Evolutionary conservation across 2,113 vertebrate species (phyloP).

Genomic region (Polypterus bichir): DNA sequence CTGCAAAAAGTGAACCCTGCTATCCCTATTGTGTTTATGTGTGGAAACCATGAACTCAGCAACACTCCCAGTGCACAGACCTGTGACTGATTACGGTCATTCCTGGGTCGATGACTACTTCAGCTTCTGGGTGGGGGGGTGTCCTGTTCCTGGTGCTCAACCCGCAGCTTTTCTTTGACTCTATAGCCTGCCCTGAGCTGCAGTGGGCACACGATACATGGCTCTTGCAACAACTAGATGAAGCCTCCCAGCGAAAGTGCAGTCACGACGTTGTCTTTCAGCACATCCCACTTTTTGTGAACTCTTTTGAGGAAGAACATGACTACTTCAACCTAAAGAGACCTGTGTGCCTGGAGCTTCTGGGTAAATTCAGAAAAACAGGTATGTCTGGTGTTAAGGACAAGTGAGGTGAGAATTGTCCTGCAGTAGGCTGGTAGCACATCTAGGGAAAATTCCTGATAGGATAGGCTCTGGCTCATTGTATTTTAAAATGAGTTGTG

Average conservation of each 20-base stretch:
- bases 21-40: slow-evolving; percentile 80
- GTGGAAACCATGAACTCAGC: slow-evolving; percentile 87
- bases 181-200: slow-evolving; percentile 60
- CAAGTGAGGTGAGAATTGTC: too few species aligned
- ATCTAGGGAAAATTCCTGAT: too few species aligned
- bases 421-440: too few species aligned
- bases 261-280: slow-evolving; percentile 77
- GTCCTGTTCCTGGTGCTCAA: slow-evolving; percentile 87
- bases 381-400: slow-evolving; percentile 41
- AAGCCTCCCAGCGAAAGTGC: slow-evolving; percentile 34
- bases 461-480: too few species aligned
- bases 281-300: slow-evolving; percentile 82
- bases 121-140: slow-evolving; percentile 85
- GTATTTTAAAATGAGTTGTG: too few species aligned
- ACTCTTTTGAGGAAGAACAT: slow-evolving; percentile 61
- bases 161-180: slow-evolving; percentile 75
- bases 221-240: slow-evolving; percentile 67
- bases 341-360: slow-evolving; percentile 50
- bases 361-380: slow-evolving; percentile 68
- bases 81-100: slow-evolving; percentile 53
- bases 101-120: slow-evolving; percentile 93
- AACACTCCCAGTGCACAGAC: slow-evolving; percentile 67
- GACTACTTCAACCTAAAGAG: slow-evolving; percentile 82
- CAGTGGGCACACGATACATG: slow-evolving; percentile 72
- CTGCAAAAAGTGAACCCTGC: slow-evolving; percentile 49